These are phyloP conservation scores for Gymnoscelis rufifasciata DNA, from an alignment of 2,888 invertebrate genomes.

Conservation along the genomic window DNA sequence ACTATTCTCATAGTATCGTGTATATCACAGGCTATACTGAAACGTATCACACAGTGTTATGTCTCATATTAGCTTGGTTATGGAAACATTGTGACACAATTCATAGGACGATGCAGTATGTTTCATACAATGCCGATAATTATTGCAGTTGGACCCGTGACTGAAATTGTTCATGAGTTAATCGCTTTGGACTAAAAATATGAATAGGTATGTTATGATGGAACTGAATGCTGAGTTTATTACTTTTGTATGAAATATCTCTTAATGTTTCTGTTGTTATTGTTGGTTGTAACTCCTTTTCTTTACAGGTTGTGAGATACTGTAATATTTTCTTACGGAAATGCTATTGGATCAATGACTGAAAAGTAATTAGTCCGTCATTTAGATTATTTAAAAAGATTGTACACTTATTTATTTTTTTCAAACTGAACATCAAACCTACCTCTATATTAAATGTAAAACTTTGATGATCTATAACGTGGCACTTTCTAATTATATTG, in stretches of 20 bases:
- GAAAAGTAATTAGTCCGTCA: too few species aligned
- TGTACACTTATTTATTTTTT: too few species aligned
- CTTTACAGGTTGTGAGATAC: too few species aligned
- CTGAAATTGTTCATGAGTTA: conserved; percentile 64
- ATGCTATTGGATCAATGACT: too few species aligned
- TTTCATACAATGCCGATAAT: conserved; percentile 73
- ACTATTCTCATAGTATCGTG: too few species aligned
- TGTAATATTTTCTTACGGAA: too few species aligned
- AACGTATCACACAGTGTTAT: neutral
- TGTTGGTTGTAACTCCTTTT: too few species aligned
- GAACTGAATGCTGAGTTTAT: neutral
- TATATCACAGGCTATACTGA: neutral
- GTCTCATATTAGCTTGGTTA: neutral
- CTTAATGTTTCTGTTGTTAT: neutral
- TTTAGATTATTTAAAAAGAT: too few species aligned
- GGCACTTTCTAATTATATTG: too few species aligned
- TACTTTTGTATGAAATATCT: neutral
- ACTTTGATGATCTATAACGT: too few species aligned
- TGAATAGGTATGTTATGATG: conserved; percentile 28
- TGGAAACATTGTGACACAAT: conserved; percentile 13
- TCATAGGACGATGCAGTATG: conserved; percentile 55
- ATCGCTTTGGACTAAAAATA: conserved; percentile 54
- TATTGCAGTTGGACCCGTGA: conserved; percentile 59
- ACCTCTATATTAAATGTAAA: too few species aligned
- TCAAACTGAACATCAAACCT: too few species aligned